Evolutionary conservation across 1,140 invertebrate genomes (phyloP).

Genomic region (Drosophila equinoxialis): DNA sequence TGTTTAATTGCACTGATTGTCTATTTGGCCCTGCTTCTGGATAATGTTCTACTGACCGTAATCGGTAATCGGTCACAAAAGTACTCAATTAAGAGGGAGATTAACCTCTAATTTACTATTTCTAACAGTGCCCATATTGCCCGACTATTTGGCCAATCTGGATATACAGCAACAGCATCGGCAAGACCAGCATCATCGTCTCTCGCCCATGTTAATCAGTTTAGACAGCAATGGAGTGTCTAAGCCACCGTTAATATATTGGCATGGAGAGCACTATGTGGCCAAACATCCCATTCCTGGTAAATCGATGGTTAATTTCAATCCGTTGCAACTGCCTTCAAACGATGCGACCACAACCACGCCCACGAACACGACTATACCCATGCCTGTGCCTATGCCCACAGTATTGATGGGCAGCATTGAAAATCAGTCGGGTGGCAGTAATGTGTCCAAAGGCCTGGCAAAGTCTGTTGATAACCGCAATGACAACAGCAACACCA

Average conservation of each 20-base stretch:
- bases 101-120: conserved; percentile 7
- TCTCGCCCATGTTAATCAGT: conserved; percentile 15
- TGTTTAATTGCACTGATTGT: conserved; percentile 85
- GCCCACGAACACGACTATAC: conserved; percentile 22
- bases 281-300: conserved; percentile 83
- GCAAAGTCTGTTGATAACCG: conserved; percentile 18
- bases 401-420: conserved; percentile 15
- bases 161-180: conserved; percentile 83
- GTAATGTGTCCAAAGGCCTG: conserved; percentile 51
- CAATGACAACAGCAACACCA: conserved; percentile 21
- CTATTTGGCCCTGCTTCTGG: conserved; percentile 88
- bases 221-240: conserved; percentile 24
- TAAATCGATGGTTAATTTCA: conserved; percentile 83
- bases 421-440: conserved; percentile 54
- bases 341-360: conserved; percentile 37
- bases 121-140: conserved; percentile 91
- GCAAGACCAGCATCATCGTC: not conserved
- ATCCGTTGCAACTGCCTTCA: conserved; percentile 53
- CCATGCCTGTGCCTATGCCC: not conserved
- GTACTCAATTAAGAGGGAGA: conserved; percentile 20
- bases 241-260: conserved; percentile 37
- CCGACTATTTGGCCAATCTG: conserved; percentile 89
- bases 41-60: conserved; percentile 90
- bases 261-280: conserved; percentile 55
- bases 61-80: conserved; percentile 85